Conservation (phyloP, 1,140 invertebrate genomes). For the Macrosteles quadrilineatus region DNA sequence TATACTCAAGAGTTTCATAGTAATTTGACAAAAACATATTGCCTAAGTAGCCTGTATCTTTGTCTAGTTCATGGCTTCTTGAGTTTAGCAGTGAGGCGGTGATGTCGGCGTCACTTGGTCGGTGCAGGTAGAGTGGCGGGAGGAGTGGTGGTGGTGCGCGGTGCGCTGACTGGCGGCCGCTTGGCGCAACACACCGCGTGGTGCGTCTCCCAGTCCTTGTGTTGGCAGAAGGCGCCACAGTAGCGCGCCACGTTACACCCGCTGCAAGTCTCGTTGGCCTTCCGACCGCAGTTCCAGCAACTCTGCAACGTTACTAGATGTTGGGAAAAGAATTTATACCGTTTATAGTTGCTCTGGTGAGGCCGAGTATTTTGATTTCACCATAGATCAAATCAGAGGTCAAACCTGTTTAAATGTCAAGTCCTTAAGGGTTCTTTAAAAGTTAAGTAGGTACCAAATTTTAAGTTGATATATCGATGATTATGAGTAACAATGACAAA, state of each 20-base stretch:
- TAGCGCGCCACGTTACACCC: conserved; percentile 93
- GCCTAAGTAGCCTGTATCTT: too few relatives aligned
- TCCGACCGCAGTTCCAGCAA: conserved; percentile 96
- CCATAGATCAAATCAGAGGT: too few relatives aligned
- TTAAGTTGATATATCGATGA: too few relatives aligned
- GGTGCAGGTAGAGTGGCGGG: neutral
- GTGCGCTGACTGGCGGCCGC: neutral
- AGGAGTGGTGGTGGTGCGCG: conserved; percentile 6
- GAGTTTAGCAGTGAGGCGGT: neutral
- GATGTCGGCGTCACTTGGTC: neutral
- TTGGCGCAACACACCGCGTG: conserved; percentile 57
- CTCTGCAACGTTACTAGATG: conserved; percentile 38
- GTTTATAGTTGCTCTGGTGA: neutral
- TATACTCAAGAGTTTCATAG: too few relatives aligned
- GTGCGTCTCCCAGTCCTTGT: conserved; percentile 93
- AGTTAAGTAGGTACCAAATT: too few relatives aligned
- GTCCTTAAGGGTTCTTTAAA: too few relatives aligned
- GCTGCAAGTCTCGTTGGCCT: conserved; percentile 92
- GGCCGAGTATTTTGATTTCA: too few relatives aligned
- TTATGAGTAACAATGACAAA: too few relatives aligned
- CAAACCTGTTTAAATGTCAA: too few relatives aligned
- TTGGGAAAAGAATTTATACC: neutral
- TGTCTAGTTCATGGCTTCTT: conserved; percentile 4
- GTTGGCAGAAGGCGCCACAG: conserved; percentile 94
- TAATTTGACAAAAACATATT: too few relatives aligned